Percentiles rank a stretch among this genome's conserved stretches.
phyloP scores from a whole-genome alignment of 2,888 invertebrate species.

The Macrophya annulata region DNA sequence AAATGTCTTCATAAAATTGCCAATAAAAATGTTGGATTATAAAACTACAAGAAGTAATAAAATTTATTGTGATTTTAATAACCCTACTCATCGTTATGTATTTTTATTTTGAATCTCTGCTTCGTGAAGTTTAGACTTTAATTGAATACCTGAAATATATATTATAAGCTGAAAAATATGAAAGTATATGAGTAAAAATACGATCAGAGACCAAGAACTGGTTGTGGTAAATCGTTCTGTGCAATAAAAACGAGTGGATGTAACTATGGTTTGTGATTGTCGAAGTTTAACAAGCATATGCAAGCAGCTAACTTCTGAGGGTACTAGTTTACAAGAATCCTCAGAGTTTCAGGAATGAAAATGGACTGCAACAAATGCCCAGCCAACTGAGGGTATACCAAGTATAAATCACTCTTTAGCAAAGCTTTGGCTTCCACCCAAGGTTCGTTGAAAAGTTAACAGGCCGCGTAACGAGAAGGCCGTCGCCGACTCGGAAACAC shows the following conservation, averaged over 20 bases:
- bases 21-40: neutral
- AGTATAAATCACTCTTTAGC: slow-evolving; percentile 71
- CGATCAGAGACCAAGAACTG: neutral
- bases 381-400: neutral
- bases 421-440: slow-evolving; percentile 65
- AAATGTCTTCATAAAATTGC: neutral
- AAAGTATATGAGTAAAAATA: neutral
- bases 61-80: neutral
- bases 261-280: slow-evolving; percentile 8
- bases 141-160: neutral
- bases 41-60: neutral
- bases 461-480: slow-evolving; percentile 71
- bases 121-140: neutral
- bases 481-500: slow-evolving; percentile 61
- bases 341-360: slow-evolving; percentile 11
- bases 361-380: slow-evolving; percentile 48
- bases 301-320: neutral
- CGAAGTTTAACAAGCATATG: slow-evolving; percentile 32
- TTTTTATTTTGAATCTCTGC: neutral
- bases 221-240: neutral
- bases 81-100: neutral
- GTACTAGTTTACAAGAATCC: neutral
- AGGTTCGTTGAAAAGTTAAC: slow-evolving; percentile 75
- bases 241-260: neutral
- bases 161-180: neutral